A percentile compares a stretch with the other conserved stretches of the same genome.
Evolutionary conservation across 2,888 invertebrate genomes (phyloP).

Genomic region (Piscicola geometra): DNA sequence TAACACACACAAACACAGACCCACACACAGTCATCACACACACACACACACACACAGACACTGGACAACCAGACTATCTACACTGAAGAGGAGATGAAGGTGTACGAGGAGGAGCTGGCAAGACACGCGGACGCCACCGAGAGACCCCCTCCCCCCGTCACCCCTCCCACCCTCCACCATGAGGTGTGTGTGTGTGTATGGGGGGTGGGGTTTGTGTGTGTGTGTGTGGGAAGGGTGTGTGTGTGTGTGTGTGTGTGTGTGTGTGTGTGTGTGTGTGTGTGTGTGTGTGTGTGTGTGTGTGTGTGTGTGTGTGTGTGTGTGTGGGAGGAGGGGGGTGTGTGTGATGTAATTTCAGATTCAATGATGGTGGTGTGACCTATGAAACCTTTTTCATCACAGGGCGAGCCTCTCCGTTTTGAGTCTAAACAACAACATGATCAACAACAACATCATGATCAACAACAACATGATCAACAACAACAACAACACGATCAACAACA

Average conservation of each 20-base stretch:
- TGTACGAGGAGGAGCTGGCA: conserved; percentile 59
- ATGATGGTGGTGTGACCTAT: no score
- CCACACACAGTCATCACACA: background rate
- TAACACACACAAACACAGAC: background rate
- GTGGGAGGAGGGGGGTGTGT: no score
- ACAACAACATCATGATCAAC: conserved; percentile 6
- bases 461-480: conserved; percentile 16
- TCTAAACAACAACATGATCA: background rate
- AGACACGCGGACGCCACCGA: conserved; percentile 29
- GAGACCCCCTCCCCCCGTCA: background rate
- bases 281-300: no score
- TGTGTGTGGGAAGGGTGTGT: no score
- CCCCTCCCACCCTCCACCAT: no score
- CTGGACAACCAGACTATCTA: conserved; percentile 79
- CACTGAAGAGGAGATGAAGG: conserved; percentile 76
- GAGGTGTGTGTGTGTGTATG: no score
- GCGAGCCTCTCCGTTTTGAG: background rate
- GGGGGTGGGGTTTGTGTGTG: no score
- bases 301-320: no score
- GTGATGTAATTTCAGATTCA: no score
- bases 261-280: no score
- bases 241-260: no score
- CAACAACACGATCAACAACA: conserved; percentile 11
- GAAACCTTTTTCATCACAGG: background rate
- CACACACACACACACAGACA: conserved; percentile 44